Evolutionary conservation across 1,140 invertebrate species (phyloP), one percentile per base, ranked within the genome.

Genomic region (Drosophila kikkawai): DNA sequence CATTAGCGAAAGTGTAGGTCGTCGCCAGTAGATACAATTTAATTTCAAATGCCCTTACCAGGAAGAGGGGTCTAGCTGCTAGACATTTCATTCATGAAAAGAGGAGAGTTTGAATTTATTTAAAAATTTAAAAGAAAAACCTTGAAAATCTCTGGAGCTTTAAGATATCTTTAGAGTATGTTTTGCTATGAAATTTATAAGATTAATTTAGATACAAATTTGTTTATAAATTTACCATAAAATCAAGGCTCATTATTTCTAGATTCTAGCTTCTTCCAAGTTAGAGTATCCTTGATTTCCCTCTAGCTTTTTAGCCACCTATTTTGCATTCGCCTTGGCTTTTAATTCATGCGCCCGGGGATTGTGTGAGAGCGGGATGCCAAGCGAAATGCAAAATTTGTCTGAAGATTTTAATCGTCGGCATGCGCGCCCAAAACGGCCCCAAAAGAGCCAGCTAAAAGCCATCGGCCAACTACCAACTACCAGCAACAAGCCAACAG

Each of bases 351-450:
- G 81, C 65, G 68, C 51, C 64, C 48, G 77, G 61, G 77, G 61
- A 51, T 50, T 80, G 73, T 67, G 71, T 70, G 73, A 65, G 80
- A 88, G 76, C 75, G 85, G 61, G 86, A 90, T 71, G 85, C 86
- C 81, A 90, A 75, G 53, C 85, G 75, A 90, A 90, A 90, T 90
- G 85, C 85, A 90, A 90, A 90, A 90, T 90, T 90, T 90, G 85
- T 90, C 85, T 90, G 85, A 79, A 90, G 85, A 90, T 90, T 90
- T 90, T 90, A 90, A 90, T 90, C 85, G 85, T 67, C 80, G 81
- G 85, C 85, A 81, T 88, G 84, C 75, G 84, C 84, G 75, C 85
- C 82, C 85, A 88, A 81, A 90, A 81, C 84, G 84, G 78, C 84
- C 84, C 75, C 71, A 78, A 78, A 78, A 70, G 58, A 71, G 57